These are phyloP conservation scores for Sapajus apella DNA, from an alignment of 2,113 vertebrate genomes.

Conservation along the genomic window DNA sequence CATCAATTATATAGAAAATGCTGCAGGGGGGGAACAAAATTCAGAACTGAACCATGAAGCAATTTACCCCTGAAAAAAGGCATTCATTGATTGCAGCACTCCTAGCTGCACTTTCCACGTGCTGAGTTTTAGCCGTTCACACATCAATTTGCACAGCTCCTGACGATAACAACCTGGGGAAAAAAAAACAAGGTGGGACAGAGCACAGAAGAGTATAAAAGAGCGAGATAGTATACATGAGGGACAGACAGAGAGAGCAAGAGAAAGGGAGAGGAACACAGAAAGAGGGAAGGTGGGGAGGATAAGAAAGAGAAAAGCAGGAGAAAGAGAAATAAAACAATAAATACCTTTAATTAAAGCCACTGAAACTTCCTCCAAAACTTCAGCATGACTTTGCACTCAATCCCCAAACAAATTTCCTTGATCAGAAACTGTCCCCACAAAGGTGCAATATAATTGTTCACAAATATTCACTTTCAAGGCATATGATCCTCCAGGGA, in stretches of 20 bases:
- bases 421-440: neutral
- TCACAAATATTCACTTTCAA: neutral
- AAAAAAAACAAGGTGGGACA: neutral
- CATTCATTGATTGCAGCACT: slow-evolving; percentile 94
- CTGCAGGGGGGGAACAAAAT: neutral
- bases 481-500: neutral
- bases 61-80: slow-evolving; percentile 93
- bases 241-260: neutral
- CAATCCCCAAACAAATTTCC: slow-evolving; percentile 22
- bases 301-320: too few relatives aligned
- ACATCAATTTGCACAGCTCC: slow-evolving; percentile 95
- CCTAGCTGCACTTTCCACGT: slow-evolving; percentile 96
- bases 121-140: slow-evolving; percentile 93
- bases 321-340: neutral
- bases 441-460: neutral
- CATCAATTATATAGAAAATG: neutral
- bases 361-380: neutral
- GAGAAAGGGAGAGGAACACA: too few relatives aligned
- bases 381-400: neutral
- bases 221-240: neutral
- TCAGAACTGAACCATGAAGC: neutral
- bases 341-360: slow-evolving; percentile 30
- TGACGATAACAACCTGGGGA: slow-evolving; percentile 88
- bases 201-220: neutral
- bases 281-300: neutral